Base-by-base conservation (phyloP, 2,113 vertebrate species). In the Myotis lucifugus region DNA sequence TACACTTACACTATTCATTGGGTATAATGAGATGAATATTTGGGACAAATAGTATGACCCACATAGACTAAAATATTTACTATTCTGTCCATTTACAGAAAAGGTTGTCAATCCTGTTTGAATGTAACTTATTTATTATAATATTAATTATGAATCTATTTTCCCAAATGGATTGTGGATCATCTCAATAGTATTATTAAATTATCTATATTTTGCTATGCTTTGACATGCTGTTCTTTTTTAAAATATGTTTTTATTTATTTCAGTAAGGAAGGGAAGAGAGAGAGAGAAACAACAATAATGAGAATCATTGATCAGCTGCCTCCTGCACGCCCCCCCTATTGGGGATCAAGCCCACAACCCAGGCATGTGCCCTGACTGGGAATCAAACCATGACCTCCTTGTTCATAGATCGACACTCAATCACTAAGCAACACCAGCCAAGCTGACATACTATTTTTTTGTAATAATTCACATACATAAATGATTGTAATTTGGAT, bases 111-210 rank as follows among this genome's bases (percentile, higher is more conserved):
- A 50, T 74, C 21, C 21, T 61, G 4, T 19, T 61, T 83, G 32
- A 85, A 73, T 59, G 29, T 72, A 50, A 37, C 12, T 21, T 84
- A 42, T 66, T 67, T 90, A 40, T 73, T 42, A 34, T 14, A 34
- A n/a, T 34, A 56, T 67, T 73, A 89, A 21, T 84, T 85, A 74
- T 29, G 14, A 67, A 52, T 73, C 8, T 69, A 32, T 56, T 92
- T 94, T 74, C 46, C 32, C 37, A 84, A 77, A 83, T 70, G 23
- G 6, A 69, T 70, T 40, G 4, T 0, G 15, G 85, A 90, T 32
- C 10, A 11, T 59, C 83, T 87, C n/a, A 67, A 86, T 2, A 40
- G 40, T 1, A 69, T 32, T 54, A 88, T 40, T 66, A 21, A 67
- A 66, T 88, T 52, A 84, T 79, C 25, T 76, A 15, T 37, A 72